phyloP scores from a whole-genome alignment of 2,888 invertebrate species.

The Helleia helle region DNA sequence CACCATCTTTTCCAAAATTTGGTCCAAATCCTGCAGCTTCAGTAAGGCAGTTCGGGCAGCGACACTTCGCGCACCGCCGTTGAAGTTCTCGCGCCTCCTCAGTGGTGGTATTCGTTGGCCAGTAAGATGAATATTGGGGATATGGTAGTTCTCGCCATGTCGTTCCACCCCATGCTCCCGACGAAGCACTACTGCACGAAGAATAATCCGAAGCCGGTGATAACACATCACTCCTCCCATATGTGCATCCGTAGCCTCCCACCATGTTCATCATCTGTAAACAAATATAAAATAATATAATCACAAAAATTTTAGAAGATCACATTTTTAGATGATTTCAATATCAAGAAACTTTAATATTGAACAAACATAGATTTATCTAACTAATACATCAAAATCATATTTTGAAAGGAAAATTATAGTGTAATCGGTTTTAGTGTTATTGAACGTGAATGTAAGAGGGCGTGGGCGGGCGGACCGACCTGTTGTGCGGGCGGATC shows the following conservation, averaged over 20 bases:
- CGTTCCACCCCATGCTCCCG: slow-evolving; percentile 47
- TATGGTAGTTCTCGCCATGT: slow-evolving; percentile 58
- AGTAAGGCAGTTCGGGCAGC: slow-evolving; percentile 86
- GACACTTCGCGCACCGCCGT: slow-evolving; percentile 83
- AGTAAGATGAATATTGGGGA: slow-evolving; percentile 62
- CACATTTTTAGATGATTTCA: too few relatives aligned
- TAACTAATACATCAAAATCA: too few relatives aligned
- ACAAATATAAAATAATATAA: too few relatives aligned
- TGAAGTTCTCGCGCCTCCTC: slow-evolving; percentile 73
- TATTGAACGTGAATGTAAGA: slow-evolving; percentile 27
- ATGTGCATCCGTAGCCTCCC: slow-evolving; percentile 55
- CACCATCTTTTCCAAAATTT: slow-evolving; percentile 80
- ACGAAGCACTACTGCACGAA: slow-evolving; percentile 61
- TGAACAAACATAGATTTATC: too few relatives aligned
- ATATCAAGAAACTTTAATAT: too few relatives aligned
- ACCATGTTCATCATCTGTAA: slow-evolving; percentile 67
- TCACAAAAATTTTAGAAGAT: too few relatives aligned
- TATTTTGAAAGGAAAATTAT: too few relatives aligned
- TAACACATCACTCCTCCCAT: slow-evolving; percentile 67
- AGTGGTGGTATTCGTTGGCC: slow-evolving; percentile 55
- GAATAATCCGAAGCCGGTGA: slow-evolving; percentile 60
- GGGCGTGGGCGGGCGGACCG: slow-evolving; percentile 51
- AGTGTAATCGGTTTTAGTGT: not conserved
- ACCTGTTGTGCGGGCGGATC: slow-evolving; percentile 71
- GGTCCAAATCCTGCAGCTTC: slow-evolving; percentile 86